A percentile compares a stretch with the other conserved stretches of the same genome.
These are phyloP conservation scores for Caenorhabditis sulstoni DNA, from an alignment of 2,888 invertebrate species.

Conservation along the genomic window DNA sequence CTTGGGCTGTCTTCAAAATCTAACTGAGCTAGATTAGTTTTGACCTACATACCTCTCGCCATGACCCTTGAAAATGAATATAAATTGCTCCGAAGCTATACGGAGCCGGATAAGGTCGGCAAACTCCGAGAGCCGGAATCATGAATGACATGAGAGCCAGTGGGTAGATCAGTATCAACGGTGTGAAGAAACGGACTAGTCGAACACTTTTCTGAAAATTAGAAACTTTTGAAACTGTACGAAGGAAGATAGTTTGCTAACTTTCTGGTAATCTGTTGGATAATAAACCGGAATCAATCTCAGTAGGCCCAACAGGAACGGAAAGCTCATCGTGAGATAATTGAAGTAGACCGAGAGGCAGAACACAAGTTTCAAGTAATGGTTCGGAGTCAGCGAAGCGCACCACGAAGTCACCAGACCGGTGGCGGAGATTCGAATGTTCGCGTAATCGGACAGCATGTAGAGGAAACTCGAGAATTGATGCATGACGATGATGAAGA, in stretches of 20 bases:
- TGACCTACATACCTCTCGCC: too few relatives aligned
- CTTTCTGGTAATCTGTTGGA: too few relatives aligned
- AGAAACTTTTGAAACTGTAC: too few relatives aligned
- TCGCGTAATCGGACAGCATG: slow-evolving; percentile 27
- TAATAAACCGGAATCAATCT: slow-evolving; percentile 4
- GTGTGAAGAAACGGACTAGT: slow-evolving; percentile 16
- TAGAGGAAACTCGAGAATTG: neutral
- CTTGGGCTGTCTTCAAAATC: too few relatives aligned
- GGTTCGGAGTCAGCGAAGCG: slow-evolving; percentile 25
- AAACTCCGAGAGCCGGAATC: slow-evolving; percentile 36
- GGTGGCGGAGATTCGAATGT: slow-evolving; percentile 21
- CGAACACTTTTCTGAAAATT: too few relatives aligned
- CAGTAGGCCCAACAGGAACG: slow-evolving; percentile 36
- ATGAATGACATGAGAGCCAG: slow-evolving; percentile 36
- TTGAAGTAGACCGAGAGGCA: slow-evolving; percentile 23
- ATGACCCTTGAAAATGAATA: neutral
- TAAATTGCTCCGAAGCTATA: slow-evolving; percentile 30
- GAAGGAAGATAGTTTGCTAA: too few relatives aligned
- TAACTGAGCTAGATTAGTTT: too few relatives aligned
- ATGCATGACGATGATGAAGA: too few relatives aligned
- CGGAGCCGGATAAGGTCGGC: slow-evolving; percentile 13
- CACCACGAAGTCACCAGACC: slow-evolving; percentile 37
- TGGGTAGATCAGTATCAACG: slow-evolving; percentile 30
- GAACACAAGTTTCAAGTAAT: slow-evolving; percentile 27
- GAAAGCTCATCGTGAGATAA: slow-evolving; percentile 41